Base-by-base conservation (phyloP, 1,140 invertebrate genomes). In the Venturia canescens region DNA sequence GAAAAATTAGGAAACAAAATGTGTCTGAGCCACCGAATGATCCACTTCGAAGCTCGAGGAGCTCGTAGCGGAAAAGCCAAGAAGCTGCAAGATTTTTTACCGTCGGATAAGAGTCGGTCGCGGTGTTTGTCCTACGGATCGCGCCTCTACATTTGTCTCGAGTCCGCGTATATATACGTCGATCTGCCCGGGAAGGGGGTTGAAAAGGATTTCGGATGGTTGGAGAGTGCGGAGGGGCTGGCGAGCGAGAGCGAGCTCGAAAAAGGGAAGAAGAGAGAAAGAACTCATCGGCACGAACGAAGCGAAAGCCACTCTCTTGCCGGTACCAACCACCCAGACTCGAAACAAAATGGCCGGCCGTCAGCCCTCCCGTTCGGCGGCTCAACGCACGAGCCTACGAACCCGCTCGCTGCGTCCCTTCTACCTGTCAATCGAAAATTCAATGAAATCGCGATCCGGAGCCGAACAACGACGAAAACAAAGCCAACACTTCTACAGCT, bases 331-430 rank as follows among this genome's bases (percentile, higher is more conserved):
- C 66, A 69, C 13, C 50, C 66, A 69, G 66, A 69, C 66, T 69
- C 66, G 66, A 69, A 69, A 69, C 66, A 69, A 69, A 69, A 69
- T 69, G 66, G 66, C 66, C 66, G 66, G 66, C 66, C 66, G 66
- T 34, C 66, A 31, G 31, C 29, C 66, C 66, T 69, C 66, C 66
- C 66, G n/a, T 63, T 23, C 15, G 60, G 11, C 21, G 21, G 53
- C 21, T 57, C 3, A 63, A 63, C 60, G 66, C 29, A 26, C 66
- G 66, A 26, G 5, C 21, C 66, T 16, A 21, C 6, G 21, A 57
- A 69, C 0, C 60, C 26, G 3, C 60, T 29, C 60, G 1, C 60
- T 21, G 15, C 60, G 13, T 63, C 63, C 63, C 29, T 69, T 69
- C 16, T 31, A 26, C 21, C n/a, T n/a, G n/a, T n/a, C n/a, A n/a